Base-by-base conservation (phyloP, 2,797 vertebrate species). In the Parauchenoglanis ngamensis region DNA sequence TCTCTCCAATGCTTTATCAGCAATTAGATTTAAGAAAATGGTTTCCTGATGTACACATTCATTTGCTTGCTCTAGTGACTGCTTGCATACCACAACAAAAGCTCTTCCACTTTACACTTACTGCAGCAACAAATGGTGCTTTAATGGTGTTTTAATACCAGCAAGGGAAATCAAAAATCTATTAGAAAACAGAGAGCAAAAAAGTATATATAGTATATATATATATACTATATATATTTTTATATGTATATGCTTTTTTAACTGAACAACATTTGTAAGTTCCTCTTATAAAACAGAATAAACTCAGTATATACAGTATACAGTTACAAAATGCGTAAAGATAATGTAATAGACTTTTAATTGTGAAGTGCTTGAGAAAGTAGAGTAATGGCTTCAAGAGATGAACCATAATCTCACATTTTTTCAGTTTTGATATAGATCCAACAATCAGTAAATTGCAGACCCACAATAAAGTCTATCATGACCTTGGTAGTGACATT, bases 21-120 rank as follows among this genome's bases (percentile, higher is more conserved):
- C 76, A 78, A 57, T 35, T 57, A 78, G 46, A 76, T 52, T 54
- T 78, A 11, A 78, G 52, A 56, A 56, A 78, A 78, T 78, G 28
- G 17, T 78, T 78, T 78, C 76, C 76, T 57, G 28, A 57, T 57
- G 76, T 3, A 7, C 75, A 31, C n/a, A 21, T 31, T 21, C 17
- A 10, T 78, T 77, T 31, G 7, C 40, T 73, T 75, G 13, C 72
- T n/a, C 44, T 7, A 25, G 15, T 54, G 75, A 54, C 17, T 56
- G 15, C n/a, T 77, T 77, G n/a, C 75, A 54, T 77, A 19, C 49
- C n/a, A 52, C 49, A 77, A 28, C 2, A 54, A 77, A 31, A 77
- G 7, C n/a, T 56, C 25, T 3, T 77, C 3, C 19, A 49, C 73
- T 52, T 54, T 31, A 35, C 52, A 78, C 15, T 17, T n/a, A 11